Evolutionary conservation across 2,113 vertebrate species (phyloP).

Genomic region (Hepsetus odoe): DNA sequence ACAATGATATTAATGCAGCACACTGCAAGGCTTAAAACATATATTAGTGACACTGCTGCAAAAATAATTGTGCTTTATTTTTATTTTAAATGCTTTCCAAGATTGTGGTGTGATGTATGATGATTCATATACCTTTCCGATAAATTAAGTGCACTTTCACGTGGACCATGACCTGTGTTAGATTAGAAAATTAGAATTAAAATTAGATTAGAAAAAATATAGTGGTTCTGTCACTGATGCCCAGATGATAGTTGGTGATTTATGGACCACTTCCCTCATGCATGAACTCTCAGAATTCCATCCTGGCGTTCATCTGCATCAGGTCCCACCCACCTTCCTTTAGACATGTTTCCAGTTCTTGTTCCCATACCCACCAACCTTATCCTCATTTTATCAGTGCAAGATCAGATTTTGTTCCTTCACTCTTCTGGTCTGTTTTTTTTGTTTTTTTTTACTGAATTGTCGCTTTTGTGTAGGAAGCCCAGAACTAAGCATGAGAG

Average conservation of each 20-base stretch:
- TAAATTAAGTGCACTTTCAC: background rate
- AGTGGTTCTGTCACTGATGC: constrained; percentile 31
- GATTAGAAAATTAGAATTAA: too few species aligned
- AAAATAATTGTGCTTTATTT: too few species aligned
- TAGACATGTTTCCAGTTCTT: background rate
- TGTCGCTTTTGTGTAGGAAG: constrained; percentile 2
- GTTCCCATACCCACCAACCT: background rate
- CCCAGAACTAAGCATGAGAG: constrained; percentile 17
- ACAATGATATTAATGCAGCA: too few species aligned
- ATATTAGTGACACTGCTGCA: too few species aligned
- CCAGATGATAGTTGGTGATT: constrained; percentile 11
- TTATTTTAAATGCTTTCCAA: background rate
- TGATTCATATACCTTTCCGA: constrained; percentile 8
- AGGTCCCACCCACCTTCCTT: constrained; percentile 18
- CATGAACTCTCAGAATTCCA: constrained; percentile 21
- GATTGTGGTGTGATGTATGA: background rate
- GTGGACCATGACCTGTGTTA: constrained; percentile 8
- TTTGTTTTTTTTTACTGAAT: constrained; percentile 2
- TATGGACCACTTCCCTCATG: constrained; percentile 13
- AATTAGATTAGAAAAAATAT: too few species aligned
- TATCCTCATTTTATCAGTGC: background rate
- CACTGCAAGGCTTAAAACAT: too few species aligned
- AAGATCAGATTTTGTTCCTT: background rate
- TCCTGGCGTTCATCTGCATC: background rate
- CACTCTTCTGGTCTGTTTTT: background rate